Evolutionary conservation across 1,140 invertebrate genomes (phyloP), one percentile per base, ranked within the genome.

Genomic region (Drusus annulatus): DNA sequence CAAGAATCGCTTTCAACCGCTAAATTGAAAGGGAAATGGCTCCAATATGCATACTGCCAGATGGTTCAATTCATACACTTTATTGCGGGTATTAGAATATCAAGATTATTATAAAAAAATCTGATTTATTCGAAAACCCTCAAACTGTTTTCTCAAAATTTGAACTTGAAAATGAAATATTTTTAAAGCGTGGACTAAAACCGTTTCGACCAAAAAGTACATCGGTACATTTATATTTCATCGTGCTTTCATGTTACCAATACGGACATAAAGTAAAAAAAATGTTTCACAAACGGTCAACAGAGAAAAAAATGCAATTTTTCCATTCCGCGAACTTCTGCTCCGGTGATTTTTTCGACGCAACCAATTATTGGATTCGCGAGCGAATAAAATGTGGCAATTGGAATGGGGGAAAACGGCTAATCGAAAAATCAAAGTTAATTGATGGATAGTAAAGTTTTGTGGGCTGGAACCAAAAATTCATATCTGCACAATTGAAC

Each of bases 401-500:
- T 28, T 21, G 36, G 1, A 36, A 50, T 50, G 16, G 60, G 17
- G 56, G 51, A 36, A 69, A 78, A 69, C 7, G 28, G 63, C 7
- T 78, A 58, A 79, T 79, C 77, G 77, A 79, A 79, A 78, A 78
- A 68, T 69, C 76, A 78, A 78, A 78, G 76, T 54, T 51, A 78
- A 78, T 78, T 78, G 76, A 78, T 78, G 54, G 76, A 78, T 68
- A 78, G 69, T 31, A 77, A 63, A 52, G 76, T 54, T 19, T 78
- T 78, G 76, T 50, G 63, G 31, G 10, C 28, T 36, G 31, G 28
- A 68, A 68, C 28, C 31, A 68, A 36, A 36, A 17, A 45, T 45
- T 8, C 8, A 45, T 45, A 45, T 45, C 36, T 45, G 36, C 36
- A 45, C 10, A 45, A 13, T 10, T 45, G 36, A 45, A 45, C 36